Conservation (phyloP, 1,140 invertebrate genomes). For the Zaprionus inermis region DNA sequence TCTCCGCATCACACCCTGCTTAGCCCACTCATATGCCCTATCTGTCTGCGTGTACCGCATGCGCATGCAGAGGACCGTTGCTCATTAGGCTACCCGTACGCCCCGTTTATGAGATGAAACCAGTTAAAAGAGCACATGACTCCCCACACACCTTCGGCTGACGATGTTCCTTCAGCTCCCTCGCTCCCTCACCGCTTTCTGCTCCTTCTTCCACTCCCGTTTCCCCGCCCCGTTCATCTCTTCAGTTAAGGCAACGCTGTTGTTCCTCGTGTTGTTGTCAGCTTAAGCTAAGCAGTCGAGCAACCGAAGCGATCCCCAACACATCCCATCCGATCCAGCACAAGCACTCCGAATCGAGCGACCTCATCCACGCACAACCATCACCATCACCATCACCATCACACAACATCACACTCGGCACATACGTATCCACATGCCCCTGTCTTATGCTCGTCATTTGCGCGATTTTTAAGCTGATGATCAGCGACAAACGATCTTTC, state of each 20-base stretch:
- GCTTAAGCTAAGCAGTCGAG: conserved; percentile 68
- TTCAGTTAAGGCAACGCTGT: conserved; percentile 21
- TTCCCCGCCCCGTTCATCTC: too few species aligned
- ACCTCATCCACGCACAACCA: conserved; percentile 16
- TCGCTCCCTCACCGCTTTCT: not conserved
- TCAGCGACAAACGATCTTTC: conserved; percentile 84
- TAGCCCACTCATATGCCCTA: conserved; percentile 21
- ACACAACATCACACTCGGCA: conserved; percentile 11
- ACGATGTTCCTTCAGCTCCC: not conserved
- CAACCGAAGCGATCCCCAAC: conserved; percentile 23
- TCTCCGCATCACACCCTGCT: not conserved
- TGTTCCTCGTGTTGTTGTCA: conserved; percentile 68
- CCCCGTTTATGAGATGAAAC: conserved; percentile 38
- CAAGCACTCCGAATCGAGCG: conserved; percentile 3
- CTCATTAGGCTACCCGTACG: conserved; percentile 53
- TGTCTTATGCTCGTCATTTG: conserved; percentile 83
- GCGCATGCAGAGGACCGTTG: conserved; percentile 42
- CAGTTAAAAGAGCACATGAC: conserved; percentile 43
- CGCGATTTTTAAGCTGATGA: conserved; percentile 84
- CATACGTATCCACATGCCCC: conserved; percentile 47
- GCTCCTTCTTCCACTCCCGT: not conserved
- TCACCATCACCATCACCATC: not conserved
- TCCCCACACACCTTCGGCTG: conserved; percentile 14
- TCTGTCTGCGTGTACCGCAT: conserved; percentile 5
- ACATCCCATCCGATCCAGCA: conserved; percentile 36